phyloP scores from a whole-genome alignment of 2,797 vertebrate species.

The Taenioides sp. region DNA sequence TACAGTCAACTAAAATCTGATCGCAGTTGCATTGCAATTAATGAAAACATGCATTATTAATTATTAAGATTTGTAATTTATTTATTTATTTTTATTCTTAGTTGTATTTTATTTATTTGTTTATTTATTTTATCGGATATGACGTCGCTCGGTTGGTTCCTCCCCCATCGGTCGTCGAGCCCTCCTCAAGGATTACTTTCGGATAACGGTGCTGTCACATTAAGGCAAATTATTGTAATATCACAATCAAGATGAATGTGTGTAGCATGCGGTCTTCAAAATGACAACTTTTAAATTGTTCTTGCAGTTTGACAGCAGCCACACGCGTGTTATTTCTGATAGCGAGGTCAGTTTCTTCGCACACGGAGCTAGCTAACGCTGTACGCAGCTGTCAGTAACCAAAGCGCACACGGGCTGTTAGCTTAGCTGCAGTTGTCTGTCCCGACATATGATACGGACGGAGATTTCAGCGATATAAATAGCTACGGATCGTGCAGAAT shows the following conservation, averaged over 20 bases:
- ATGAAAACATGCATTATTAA: too few species aligned
- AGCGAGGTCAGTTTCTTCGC: conserved; percentile 25
- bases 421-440: conserved; percentile 25
- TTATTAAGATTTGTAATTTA: not conserved
- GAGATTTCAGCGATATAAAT: conserved; percentile 17
- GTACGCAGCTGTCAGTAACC: conserved; percentile 54
- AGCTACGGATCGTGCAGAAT: conserved; percentile 3
- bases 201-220: conserved; percentile 22
- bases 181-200: conserved; percentile 1
- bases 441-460: conserved; percentile 44
- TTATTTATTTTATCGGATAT: conserved; percentile 49
- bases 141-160: conserved; percentile 28
- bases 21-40: too few species aligned
- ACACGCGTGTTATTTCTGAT: conserved; percentile 12
- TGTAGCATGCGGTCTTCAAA: not conserved
- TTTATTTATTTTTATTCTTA: not conserved
- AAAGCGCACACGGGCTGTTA: conserved; percentile 38
- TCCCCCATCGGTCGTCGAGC: conserved; percentile 31
- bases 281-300: conserved; percentile 34
- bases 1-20: too few species aligned
- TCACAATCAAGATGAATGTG: not conserved
- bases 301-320: conserved; percentile 28
- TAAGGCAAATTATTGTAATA: not conserved
- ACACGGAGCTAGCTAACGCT: conserved; percentile 40
- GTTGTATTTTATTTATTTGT: not conserved